These are phyloP conservation scores for Cathartes aura DNA, from an alignment of 2,113 vertebrate species.

Conservation along the genomic window DNA sequence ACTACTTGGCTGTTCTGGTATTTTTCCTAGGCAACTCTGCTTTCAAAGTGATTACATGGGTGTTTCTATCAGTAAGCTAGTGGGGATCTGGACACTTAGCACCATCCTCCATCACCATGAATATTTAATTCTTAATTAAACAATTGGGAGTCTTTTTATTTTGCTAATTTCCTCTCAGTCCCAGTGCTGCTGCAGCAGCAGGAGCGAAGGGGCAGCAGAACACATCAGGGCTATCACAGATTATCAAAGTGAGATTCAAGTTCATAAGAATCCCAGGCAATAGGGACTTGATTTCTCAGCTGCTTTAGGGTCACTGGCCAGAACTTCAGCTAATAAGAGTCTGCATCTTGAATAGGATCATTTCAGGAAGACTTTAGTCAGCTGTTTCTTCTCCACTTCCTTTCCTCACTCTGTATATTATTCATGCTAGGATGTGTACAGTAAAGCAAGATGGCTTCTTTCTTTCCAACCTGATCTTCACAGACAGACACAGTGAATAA, in stretches of 20 bases:
- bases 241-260: not conserved
- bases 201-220: not conserved
- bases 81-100: not conserved
- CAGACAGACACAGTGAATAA: not conserved
- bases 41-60: not conserved
- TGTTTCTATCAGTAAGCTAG: not conserved
- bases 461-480: not conserved
- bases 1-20: not conserved
- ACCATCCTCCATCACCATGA: not conserved
- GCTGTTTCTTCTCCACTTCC: not conserved
- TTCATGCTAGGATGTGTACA: not conserved
- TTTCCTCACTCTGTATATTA: not conserved
- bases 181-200: not conserved
- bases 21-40: not conserved
- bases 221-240: not conserved
- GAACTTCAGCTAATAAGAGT: not conserved
- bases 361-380: not conserved
- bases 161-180: not conserved
- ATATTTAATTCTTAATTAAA: conserved; percentile 31
- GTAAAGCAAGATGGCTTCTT: not conserved
- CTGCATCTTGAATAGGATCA: not conserved
- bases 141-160: not conserved
- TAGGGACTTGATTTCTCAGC: not conserved
- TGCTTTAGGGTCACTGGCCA: not conserved
- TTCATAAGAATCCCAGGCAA: not conserved